Base-by-base conservation (phyloP, 2,113 vertebrate species). In the Epinephelus cyanopodus region DNA sequence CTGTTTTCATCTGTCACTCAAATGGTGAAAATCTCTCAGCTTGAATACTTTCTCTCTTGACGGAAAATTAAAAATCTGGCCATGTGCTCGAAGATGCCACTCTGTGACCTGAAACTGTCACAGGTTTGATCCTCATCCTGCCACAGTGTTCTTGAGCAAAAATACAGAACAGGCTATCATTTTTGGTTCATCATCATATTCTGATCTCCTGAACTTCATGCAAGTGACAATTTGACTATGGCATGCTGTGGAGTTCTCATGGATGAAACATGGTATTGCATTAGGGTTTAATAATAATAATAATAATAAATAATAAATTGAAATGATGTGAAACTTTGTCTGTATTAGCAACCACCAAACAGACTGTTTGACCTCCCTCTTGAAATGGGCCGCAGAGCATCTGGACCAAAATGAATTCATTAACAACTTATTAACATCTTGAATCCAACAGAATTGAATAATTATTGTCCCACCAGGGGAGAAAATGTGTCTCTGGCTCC, bases 1-100 rank as follows among this genome's bases (percentile, higher is more conserved):
- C 39, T 74, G 37, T 73, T 85, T 85, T 81, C 53, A 56, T 67
- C 60, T 67, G 79, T 82, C 84, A 78, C 54, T 73, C 68, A 57
- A 68, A 74, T 29, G 17, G 3, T 39, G 21, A 48, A 77, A 57
- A 23, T 64, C 65, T 67, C 25, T 62, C 15, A 5, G 29, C 66
- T n/a, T 18, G 52, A 74, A 53, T 64, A 53, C 15, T 17, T 66
- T 45, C n/a, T 21, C 54, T 52, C 5, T 21, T 67, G 47, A 77
- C 77, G 73, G 48, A 54, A 73, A 67, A 77, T 77, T 25, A 62
- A 86, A 77, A 37, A 74, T 23, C 56, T 48, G 61, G 53, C 33
- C 33, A 0, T n/a, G 25, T 23, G 57, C 56, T 18, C 42, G 58
- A 53, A 61, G 21, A 33, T 3, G 39, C 39, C 2, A 4, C 57